These are phyloP conservation scores for Carapus acus DNA, from an alignment of 2,797 vertebrate species.

Conservation along the genomic window DNA sequence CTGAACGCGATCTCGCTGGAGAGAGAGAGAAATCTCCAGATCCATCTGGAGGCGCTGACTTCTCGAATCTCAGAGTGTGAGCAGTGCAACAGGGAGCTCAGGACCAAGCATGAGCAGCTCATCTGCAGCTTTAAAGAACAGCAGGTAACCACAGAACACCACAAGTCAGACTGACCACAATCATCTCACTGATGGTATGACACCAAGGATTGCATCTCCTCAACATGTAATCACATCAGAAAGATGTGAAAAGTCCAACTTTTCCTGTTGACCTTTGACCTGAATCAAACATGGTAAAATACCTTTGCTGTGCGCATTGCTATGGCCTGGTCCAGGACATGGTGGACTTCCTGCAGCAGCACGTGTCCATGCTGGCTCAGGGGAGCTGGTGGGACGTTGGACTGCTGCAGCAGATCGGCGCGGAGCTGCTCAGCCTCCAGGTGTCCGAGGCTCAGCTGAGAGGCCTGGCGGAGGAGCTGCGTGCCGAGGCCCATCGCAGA, in stretches of 20 bases:
- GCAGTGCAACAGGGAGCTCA: conserved; percentile 59
- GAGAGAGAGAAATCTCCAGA: conserved; percentile 58
- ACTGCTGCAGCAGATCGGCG: conserved; percentile 62
- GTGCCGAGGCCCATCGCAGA: conserved; percentile 51
- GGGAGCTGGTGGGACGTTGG: conserved; percentile 50
- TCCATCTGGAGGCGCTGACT: conserved; percentile 53
- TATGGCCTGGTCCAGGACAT: conserved; percentile 44
- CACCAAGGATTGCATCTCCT: not conserved
- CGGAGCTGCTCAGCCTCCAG: conserved; percentile 68
- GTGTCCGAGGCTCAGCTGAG: conserved; percentile 68
- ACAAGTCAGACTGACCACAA: not conserved
- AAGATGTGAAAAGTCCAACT: too few relatives aligned
- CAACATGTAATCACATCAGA: too few relatives aligned
- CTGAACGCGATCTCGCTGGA: conserved; percentile 63
- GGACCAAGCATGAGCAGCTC: conserved; percentile 54
- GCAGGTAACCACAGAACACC: conserved; percentile 46
- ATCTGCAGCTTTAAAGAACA: conserved; percentile 47
- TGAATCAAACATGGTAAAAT: too few relatives aligned
- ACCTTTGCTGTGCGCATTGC: too few relatives aligned
- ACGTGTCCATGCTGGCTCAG: conserved; percentile 41
- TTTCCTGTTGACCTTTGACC: too few relatives aligned
- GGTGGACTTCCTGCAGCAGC: conserved; percentile 58
- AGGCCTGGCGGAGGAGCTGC: conserved; percentile 71
- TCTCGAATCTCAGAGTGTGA: conserved; percentile 60
- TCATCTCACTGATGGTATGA: not conserved